These are phyloP conservation scores for Leucosticte australis DNA, from an alignment of 2,113 vertebrate species.

Conservation along the genomic window DNA sequence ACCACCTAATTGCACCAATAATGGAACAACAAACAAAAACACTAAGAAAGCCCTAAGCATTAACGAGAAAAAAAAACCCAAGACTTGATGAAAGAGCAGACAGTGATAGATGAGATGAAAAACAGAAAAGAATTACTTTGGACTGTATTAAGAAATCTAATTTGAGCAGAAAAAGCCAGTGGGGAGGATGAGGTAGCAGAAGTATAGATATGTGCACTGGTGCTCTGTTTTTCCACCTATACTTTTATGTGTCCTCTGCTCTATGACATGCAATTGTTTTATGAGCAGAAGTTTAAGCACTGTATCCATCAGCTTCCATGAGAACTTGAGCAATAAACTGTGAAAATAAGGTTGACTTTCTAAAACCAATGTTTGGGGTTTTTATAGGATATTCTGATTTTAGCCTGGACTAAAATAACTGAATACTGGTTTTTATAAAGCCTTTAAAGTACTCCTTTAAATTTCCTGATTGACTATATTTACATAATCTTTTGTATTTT, in stretches of 20 bases:
- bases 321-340: not conserved
- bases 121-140: not conserved
- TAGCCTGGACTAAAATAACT: not conserved
- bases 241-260: not conserved
- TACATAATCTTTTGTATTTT: not conserved
- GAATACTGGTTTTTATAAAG: not conserved
- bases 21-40: not conserved
- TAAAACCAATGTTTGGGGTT: not conserved
- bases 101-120: not conserved
- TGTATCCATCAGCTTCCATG: not conserved
- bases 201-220: rapidly evolving
- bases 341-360: not conserved
- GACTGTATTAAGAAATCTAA: not conserved
- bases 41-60: not conserved
- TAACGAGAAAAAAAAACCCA: not conserved
- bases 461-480: not conserved
- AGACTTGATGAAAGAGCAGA: not conserved
- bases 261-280: not conserved
- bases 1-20: not conserved
- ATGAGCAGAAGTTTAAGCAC: not conserved
- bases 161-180: not conserved
- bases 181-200: not conserved
- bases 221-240: not conserved
- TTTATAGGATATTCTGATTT: not conserved
- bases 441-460: not conserved